Evolutionary conservation across 2,797 vertebrate genomes (phyloP).

Genomic region (Dicrostonyx torquatus): DNA sequence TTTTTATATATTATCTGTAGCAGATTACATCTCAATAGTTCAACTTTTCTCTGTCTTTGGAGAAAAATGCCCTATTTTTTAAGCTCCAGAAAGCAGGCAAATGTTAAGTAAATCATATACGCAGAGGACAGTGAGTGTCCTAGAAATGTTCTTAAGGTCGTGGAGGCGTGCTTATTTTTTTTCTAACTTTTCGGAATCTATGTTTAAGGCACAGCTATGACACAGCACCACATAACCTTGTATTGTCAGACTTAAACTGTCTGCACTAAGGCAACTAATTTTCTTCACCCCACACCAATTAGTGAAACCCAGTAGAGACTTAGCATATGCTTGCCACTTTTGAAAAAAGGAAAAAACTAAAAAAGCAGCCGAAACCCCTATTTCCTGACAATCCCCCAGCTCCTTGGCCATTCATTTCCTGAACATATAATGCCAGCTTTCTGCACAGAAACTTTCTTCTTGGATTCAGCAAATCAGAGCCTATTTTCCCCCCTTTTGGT

Average conservation of each 20-base stretch:
- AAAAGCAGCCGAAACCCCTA: neutral
- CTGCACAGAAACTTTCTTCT: conserved; percentile 44
- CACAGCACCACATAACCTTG: conserved; percentile 10
- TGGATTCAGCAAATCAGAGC: conserved; percentile 57
- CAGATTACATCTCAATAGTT: conserved; percentile 52
- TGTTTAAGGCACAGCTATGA: neutral
- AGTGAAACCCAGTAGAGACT: conserved; percentile 44
- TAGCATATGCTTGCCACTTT: conserved; percentile 63
- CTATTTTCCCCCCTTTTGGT: conserved; percentile 46
- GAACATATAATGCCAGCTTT: conserved; percentile 39
- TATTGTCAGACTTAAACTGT: conserved; percentile 56
- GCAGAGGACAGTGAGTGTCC: conserved; percentile 50
- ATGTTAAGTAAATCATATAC: conserved; percentile 58
- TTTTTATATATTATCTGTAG: conserved; percentile 59
- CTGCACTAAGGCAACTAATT: conserved; percentile 63
- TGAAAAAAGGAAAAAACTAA: neutral
- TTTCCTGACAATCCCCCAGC: conserved; percentile 51
- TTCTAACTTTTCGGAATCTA: conserved; percentile 49
- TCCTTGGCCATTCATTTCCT: conserved; percentile 57
- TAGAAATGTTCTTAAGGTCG: conserved; percentile 55
- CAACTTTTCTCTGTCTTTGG: conserved; percentile 58
- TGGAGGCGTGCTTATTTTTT: conserved; percentile 60
- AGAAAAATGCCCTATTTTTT: conserved; percentile 20
- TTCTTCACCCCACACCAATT: conserved; percentile 63
- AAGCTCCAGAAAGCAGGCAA: conserved; percentile 45